Conservation (phyloP, 1,140 invertebrate species). For the Caerostris extrusa region DNA sequence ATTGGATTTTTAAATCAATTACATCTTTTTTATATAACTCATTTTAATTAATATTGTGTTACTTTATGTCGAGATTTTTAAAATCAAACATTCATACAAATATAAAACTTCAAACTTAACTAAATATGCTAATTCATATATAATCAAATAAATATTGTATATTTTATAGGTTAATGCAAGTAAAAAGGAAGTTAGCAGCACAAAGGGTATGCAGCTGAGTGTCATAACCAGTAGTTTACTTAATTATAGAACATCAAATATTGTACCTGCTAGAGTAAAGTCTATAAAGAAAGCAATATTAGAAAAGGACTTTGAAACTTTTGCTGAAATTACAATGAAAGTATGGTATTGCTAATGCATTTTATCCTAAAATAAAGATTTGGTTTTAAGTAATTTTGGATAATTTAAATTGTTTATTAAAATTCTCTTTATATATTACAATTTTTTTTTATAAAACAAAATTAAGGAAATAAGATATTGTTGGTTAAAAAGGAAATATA, state of each 20-base stretch:
- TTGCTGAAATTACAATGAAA: slow-evolving; percentile 97
- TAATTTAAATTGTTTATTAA: too few species aligned
- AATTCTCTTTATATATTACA: too few species aligned
- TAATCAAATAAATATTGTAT: background rate
- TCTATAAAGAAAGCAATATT: slow-evolving; percentile 90
- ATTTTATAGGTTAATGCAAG: slow-evolving; percentile 88
- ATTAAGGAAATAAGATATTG: too few species aligned
- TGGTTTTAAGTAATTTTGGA: background rate
- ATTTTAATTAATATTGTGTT: background rate
- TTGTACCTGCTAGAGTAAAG: slow-evolving; percentile 88
- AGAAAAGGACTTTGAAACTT: slow-evolving; percentile 90
- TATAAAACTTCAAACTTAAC: background rate
- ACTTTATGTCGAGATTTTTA: background rate
- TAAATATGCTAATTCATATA: background rate
- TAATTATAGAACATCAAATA: slow-evolving; percentile 86
- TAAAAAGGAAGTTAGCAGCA: slow-evolving; percentile 93
- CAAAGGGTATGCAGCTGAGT: slow-evolving; percentile 93
- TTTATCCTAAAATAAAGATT: background rate
- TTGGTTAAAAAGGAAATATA: too few species aligned
- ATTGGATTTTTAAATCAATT: background rate
- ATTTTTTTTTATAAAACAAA: too few species aligned
- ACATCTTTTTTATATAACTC: background rate
- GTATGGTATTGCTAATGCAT: slow-evolving; percentile 78
- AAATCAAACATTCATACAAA: background rate
- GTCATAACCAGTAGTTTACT: slow-evolving; percentile 92